Base-by-base conservation (phyloP, 2,797 vertebrate genomes). In the Fistularia commersonii region DNA sequence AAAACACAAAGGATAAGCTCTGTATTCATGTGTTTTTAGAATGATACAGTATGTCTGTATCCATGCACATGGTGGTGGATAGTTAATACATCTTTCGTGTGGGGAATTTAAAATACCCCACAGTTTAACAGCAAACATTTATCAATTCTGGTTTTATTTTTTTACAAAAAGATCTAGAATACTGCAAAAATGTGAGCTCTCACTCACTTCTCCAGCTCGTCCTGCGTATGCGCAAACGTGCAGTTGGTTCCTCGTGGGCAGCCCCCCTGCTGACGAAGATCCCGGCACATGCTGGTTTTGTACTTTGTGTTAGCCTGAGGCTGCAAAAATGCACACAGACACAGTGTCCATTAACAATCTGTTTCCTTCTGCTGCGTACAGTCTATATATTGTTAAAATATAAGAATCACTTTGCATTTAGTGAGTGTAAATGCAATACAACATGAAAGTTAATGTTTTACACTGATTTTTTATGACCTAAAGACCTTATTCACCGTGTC, bases 221-320 rank as follows among this genome's bases (percentile, higher is more conserved):
- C 95, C 83, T 97, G 95, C 40, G 96, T 97, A 90, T 98, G 96
- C 66, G 96, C 96, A 79, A 98, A 98, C 2, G 95, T 98, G 79
- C 96, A 98, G 81, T 93, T 97, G 77, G 90, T 90, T 87, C 96
- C 95, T 77, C 96, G 80, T 6, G 95, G 95, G 70, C 95, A 98
- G 13, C 95, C 95, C 3, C 95, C 94, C 84, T 97, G 95, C 71
- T 96, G 95, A 69, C 95, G 91, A 48, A 98, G 91, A 84, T 98
- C 96, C 78, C 96, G 87, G 79, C 96, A 98, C 94, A 98, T 97
- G 71, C 96, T 98, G 66, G 96, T 98, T 88, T 98, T 98, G 47
- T 98, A 98, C 77, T 98, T 98, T 87, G 93, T 97, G 81, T 98
- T 98, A 56, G 94, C 90, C 74, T 97, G 96, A 46, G 94, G 93